Evolutionary conservation across 2,797 vertebrate species (phyloP), one percentile per base, ranked within the genome.

Genomic region (Rhabdomys pumilio): DNA sequence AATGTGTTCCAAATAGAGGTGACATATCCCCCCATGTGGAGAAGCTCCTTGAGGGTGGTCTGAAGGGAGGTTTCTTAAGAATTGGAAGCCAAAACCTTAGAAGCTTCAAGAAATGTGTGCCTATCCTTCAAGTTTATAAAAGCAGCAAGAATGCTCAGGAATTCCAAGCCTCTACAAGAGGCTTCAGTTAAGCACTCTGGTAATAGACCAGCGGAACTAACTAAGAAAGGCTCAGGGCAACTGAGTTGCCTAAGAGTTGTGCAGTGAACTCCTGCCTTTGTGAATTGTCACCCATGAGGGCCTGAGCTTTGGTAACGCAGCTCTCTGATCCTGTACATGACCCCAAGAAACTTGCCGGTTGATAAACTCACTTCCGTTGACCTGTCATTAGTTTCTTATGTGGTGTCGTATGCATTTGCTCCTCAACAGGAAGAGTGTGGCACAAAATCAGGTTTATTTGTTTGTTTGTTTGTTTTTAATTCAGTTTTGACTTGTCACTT

Each of bases 401-500:
- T 65, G 41, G 2, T 2, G 1, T 47, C 17, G 47, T 19, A 14
- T 31, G 5, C 44, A 24, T 47, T 83, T 6, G 3, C 10, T 47
- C 65, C 82, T 6, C 41, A 26, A 44, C 4, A 41, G 8, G 41
- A 47, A 47, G 10, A 63, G 2, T 34, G 10, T 47, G 57, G n/a
- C 82, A 47, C 82, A 47, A 82, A 63, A 44, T 76, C 15, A 34
- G 6, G 14, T 17, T 50, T 57, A 82, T 34, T 50, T 80, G 26
- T 0, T 55, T 91, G 63, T 50, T 34, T 47, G 0, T 50, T 72
- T 0, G 24, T 76, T 96, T 84, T 96, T 79, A 53, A 9, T 75
- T 95, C 81, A 92, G 90, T 91, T 91, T 96, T 83, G 12, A 3
- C 11, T 84, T 96, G 57, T 26, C 93, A 69, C 79, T 38, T 93